A percentile compares a stretch with the other conserved stretches of the same genome.
Conservation (phyloP, 2,888 invertebrate genomes). For the Cantharis flavilabris region DNA sequence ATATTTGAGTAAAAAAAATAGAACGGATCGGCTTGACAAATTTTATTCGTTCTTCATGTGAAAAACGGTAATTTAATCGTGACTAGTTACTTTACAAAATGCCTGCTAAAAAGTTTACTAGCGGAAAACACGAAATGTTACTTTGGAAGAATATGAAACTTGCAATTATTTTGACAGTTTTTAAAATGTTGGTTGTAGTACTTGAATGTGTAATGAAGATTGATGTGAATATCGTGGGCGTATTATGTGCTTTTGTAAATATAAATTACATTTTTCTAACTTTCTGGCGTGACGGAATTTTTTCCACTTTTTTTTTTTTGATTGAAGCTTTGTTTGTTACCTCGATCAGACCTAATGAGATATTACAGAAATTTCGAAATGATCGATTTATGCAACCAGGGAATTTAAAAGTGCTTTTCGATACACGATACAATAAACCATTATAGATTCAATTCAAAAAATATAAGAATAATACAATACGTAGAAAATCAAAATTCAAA, state of each 20-base stretch:
- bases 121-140: neutral
- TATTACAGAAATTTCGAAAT: neutral
- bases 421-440: neutral
- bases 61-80: neutral
- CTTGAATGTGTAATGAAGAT: neutral
- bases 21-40: neutral
- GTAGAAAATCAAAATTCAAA: no score
- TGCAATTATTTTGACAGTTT: constrained; percentile 7
- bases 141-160: constrained; percentile 5
- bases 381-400: neutral
- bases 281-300: neutral
- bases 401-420: neutral
- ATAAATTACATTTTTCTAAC: neutral
- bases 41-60: neutral
- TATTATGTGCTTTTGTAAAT: neutral
- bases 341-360: neutral
- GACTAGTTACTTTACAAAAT: neutral
- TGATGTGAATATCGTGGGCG: neutral
- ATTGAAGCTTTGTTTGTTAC: neutral
- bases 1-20: neutral
- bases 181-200: neutral
- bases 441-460: neutral
- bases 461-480: no score
- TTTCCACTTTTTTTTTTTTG: neutral
- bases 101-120: neutral